A percentile compares a stretch with the other conserved stretches of the same genome.
These are phyloP conservation scores for Germaria angustata DNA, from an alignment of 2,888 invertebrate genomes.

Conservation along the genomic window DNA sequence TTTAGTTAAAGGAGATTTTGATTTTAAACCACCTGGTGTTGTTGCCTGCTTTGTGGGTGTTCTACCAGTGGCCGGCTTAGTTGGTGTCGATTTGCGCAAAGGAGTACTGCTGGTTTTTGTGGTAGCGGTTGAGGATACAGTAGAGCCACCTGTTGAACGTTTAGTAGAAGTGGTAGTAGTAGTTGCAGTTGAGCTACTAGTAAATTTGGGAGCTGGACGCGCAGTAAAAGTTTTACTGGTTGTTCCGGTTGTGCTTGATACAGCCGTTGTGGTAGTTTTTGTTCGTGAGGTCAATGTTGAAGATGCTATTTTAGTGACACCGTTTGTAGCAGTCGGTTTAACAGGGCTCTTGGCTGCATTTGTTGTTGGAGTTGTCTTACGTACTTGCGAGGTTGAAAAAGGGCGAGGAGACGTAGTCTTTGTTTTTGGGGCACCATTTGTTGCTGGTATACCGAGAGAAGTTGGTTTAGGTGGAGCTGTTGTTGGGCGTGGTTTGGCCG, in stretches of 20 bases:
- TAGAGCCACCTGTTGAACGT: conserved; percentile 68
- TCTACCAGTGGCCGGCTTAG: conserved; percentile 63
- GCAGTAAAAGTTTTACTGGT: conserved; percentile 74
- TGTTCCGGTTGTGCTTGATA: conserved; percentile 67
- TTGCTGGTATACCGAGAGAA: conserved; percentile 67
- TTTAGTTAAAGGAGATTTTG: conserved; percentile 69
- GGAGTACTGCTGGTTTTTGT: conserved; percentile 59
- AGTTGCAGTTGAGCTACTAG: conserved; percentile 61
- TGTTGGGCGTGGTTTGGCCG: conserved; percentile 70
- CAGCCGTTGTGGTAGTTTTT: conserved; percentile 68
- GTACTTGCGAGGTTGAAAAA: conserved; percentile 74
- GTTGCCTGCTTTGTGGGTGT: conserved; percentile 60
- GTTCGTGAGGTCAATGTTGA: conserved; percentile 61
- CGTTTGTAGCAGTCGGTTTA: conserved; percentile 66
- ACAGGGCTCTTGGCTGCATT: conserved; percentile 70
- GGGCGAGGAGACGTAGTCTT: conserved; percentile 75
- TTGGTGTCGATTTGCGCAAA: conserved; percentile 71
- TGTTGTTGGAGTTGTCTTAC: conserved; percentile 70
- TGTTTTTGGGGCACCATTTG: conserved; percentile 72
- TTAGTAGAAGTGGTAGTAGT: conserved; percentile 65
- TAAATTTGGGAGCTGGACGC: conserved; percentile 75
- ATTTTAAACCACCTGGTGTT: conserved; percentile 46
- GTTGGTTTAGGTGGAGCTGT: conserved; percentile 69
- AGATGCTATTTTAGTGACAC: conserved; percentile 45
- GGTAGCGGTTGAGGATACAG: conserved; percentile 49